Percentiles rank a stretch among this genome's conserved stretches.
Evolutionary conservation across 2,797 vertebrate species (phyloP).

Genomic region (Thalassophryne amazonica): DNA sequence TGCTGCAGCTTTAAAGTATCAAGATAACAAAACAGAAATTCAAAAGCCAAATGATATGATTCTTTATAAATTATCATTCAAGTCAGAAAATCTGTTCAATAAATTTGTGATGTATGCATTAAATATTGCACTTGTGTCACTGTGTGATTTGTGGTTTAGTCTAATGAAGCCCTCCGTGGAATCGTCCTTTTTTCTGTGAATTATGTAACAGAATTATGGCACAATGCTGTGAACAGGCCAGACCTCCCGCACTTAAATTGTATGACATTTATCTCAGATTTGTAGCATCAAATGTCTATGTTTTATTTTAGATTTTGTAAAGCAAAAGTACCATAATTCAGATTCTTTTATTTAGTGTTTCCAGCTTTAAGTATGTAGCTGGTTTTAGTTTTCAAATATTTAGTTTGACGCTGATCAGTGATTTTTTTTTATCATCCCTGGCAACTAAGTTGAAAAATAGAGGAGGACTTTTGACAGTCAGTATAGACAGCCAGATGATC

Average conservation of each 20-base stretch:
- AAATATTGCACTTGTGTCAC: neutral
- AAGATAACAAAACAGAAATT: no score
- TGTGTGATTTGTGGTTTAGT: neutral
- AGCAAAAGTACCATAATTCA: conserved; percentile 13
- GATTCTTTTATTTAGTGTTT: conserved; percentile 9
- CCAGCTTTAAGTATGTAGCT: conserved; percentile 4
- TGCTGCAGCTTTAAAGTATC: no score
- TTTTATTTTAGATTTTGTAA: no score
- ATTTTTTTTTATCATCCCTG: conserved; percentile 22
- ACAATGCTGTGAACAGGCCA: conserved; percentile 12
- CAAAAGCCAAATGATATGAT: neutral
- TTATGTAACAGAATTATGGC: conserved; percentile 33
- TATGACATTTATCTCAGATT: conserved; percentile 29
- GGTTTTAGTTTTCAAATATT: conserved; percentile 5
- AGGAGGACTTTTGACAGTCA: conserved; percentile 11
- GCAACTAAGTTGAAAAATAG: conserved; percentile 4
- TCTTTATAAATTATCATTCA: neutral
- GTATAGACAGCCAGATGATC: conserved; percentile 14
- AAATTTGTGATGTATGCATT: neutral
- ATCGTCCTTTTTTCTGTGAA: conserved; percentile 22
- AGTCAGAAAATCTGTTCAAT: neutral
- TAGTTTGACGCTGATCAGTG: conserved; percentile 8
- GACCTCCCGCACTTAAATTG: conserved; percentile 37
- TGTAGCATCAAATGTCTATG: conserved; percentile 1
- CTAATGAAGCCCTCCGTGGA: conserved; percentile 12